A percentile compares a stretch with the other conserved stretches of the same genome.
Conservation (phyloP, 92 coral and sea anemone species). For the Epizoanthus illoricatus region DNA sequence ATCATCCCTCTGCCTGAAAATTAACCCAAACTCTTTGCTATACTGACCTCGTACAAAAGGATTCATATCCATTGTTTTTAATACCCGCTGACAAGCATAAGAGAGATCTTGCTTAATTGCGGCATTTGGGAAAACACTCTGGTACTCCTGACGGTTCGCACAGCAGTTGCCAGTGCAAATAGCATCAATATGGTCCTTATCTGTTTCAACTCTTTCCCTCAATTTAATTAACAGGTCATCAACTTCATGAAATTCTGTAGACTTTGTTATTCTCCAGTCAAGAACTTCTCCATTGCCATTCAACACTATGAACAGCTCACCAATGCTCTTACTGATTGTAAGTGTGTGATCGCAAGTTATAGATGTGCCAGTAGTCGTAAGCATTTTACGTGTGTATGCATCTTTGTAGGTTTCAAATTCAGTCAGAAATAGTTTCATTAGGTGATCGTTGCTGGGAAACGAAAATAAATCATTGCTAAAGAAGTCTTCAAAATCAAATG, state of each 20-base stretch:
- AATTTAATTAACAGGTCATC: slow-evolving; percentile 23
- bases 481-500: slow-evolving; percentile 27
- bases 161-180: slow-evolving; percentile 63
- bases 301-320: slow-evolving; percentile 42
- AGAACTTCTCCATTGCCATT: slow-evolving; percentile 43
- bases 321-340: slow-evolving; percentile 44
- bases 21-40: slow-evolving; percentile 49
- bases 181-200: slow-evolving; percentile 2
- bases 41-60: slow-evolving; percentile 6
- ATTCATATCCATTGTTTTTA: slow-evolving; percentile 25
- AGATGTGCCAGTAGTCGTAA: slow-evolving; percentile 8
- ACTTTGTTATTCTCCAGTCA: slow-evolving; percentile 43
- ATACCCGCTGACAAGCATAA: slow-evolving; percentile 57
- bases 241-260: slow-evolving; percentile 48
- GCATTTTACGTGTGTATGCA: slow-evolving; percentile 1
- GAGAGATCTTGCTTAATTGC: slow-evolving; percentile 54
- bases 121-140: slow-evolving; percentile 41
- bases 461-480: slow-evolving; percentile 31
- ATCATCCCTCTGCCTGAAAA: slow-evolving; percentile 43
- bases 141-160: slow-evolving; percentile 48
- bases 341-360: slow-evolving; percentile 51
- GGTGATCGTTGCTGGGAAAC: slow-evolving; percentile 52
- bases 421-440: slow-evolving; percentile 32
- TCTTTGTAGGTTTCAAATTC: slow-evolving; percentile 17
- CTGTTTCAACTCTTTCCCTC: neutral